phyloP scores from a whole-genome alignment of 1,140 invertebrate species.

The Drosophila murphyi region DNA sequence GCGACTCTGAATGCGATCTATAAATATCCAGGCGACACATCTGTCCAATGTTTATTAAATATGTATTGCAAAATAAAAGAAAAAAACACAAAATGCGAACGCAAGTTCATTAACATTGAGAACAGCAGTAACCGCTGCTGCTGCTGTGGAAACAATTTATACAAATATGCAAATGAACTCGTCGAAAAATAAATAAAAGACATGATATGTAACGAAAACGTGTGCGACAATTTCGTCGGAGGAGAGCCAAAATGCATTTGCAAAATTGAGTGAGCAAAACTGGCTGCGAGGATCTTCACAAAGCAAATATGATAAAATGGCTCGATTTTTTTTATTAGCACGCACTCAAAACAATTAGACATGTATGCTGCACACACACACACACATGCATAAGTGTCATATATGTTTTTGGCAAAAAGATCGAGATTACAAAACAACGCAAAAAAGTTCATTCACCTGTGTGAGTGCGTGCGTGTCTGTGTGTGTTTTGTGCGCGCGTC shows the following conservation, averaged over 20 bases:
- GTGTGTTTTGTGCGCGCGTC: slow-evolving; percentile 47
- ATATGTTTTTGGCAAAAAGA: slow-evolving; percentile 44
- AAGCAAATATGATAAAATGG: slow-evolving; percentile 22
- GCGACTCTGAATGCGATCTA: slow-evolving; percentile 17
- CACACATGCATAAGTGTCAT: slow-evolving; percentile 3
- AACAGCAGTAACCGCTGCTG: slow-evolving; percentile 24
- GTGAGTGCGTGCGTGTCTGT: slow-evolving; percentile 57
- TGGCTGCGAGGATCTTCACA: slow-evolving; percentile 18
- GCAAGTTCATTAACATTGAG: slow-evolving; percentile 72
- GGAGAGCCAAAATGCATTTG: slow-evolving; percentile 38
- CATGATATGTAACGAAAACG: slow-evolving; percentile 23
- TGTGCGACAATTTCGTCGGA: slow-evolving; percentile 42
- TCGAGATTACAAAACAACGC: slow-evolving; percentile 78
- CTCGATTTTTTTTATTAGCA: slow-evolving; percentile 35
- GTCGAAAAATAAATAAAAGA: slow-evolving; percentile 36
- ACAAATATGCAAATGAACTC: slow-evolving; percentile 71
- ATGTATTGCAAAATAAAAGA: slow-evolving; percentile 44
- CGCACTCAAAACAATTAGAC: slow-evolving; percentile 61
- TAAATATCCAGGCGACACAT: slow-evolving; percentile 30
- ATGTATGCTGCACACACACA: slow-evolving; percentile 11
- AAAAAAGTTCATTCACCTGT: slow-evolving; percentile 82
- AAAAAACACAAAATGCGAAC: slow-evolving; percentile 35
- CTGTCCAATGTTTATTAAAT: slow-evolving; percentile 42
- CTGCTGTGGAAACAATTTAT: slow-evolving; percentile 74
- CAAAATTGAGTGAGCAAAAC: not conserved